Conservation (phyloP, 2,888 invertebrate genomes). For the Apamea epomidion region DNA sequence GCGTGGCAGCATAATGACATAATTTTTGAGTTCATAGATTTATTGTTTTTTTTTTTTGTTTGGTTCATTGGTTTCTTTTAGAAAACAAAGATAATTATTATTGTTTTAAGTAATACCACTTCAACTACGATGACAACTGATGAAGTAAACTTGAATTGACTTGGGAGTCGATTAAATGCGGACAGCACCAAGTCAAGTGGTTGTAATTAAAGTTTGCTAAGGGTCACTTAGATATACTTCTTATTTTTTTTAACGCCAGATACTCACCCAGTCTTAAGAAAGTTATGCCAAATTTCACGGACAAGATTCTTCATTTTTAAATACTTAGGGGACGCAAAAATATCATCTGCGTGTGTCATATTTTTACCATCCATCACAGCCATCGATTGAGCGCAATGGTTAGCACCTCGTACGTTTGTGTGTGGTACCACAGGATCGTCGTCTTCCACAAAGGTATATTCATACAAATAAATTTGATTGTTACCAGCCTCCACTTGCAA, state of each 20-base stretch:
- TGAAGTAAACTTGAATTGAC: not conserved
- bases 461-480: constrained; percentile 76
- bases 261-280: constrained; percentile 65
- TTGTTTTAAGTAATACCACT: too few relatives aligned
- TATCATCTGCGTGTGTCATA: constrained; percentile 15
- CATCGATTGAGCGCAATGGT: constrained; percentile 28
- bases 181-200: not conserved
- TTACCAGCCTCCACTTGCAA: constrained; percentile 73
- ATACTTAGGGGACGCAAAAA: constrained; percentile 14
- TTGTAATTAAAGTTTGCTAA: not conserved
- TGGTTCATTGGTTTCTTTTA: too few relatives aligned
- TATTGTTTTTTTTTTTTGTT: too few relatives aligned
- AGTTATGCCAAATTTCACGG: constrained; percentile 75
- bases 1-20: too few relatives aligned
- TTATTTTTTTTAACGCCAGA: not conserved
- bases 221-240: not conserved
- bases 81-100: not conserved
- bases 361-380: constrained; percentile 20
- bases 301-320: constrained; percentile 65
- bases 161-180: not conserved
- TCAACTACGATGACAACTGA: not conserved
- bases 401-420: constrained; percentile 31
- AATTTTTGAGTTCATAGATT: not conserved
- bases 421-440: constrained; percentile 52
- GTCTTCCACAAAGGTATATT: constrained; percentile 74